Evolutionary conservation across 1,140 invertebrate genomes (phyloP).

Genomic region (Teleogryllus occipitalis): DNA sequence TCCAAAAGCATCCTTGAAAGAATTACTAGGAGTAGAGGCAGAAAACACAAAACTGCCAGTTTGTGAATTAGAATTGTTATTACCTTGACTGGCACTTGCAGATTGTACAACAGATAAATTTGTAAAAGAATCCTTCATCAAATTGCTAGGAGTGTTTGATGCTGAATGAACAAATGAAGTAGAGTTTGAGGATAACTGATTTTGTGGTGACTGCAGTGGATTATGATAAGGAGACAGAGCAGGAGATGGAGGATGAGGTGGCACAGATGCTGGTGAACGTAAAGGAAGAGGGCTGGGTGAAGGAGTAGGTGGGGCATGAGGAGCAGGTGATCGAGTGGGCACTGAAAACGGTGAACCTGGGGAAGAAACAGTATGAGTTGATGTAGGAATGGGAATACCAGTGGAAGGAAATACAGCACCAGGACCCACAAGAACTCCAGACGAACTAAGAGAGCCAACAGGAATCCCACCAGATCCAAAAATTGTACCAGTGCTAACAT

Average conservation of each 20-base stretch:
- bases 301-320: conserved; percentile 22
- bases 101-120: neutral
- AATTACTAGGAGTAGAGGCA: neutral
- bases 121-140: neutral
- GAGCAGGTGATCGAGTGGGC: conserved; percentile 30
- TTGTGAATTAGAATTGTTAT: conserved; percentile 8
- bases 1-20: neutral
- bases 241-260: conserved; percentile 20
- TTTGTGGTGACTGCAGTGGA: conserved; percentile 20
- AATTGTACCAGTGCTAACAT: neutral
- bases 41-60: neutral
- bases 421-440: conserved; percentile 15
- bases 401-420: conserved; percentile 7
- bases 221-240: conserved; percentile 15
- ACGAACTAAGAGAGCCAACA: neutral
- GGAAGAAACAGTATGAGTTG: conserved; percentile 16
- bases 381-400: neutral
- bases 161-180: neutral
- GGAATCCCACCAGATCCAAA: conserved; percentile 13
- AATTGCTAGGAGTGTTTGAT: neutral
- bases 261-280: conserved; percentile 19
- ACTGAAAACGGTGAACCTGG: conserved; percentile 30
- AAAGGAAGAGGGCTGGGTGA: conserved; percentile 19
- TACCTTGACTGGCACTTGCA: neutral
- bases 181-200: neutral